These are phyloP conservation scores for Notocelia uddmanniana DNA, from an alignment of 2,888 invertebrate genomes.

Conservation along the genomic window DNA sequence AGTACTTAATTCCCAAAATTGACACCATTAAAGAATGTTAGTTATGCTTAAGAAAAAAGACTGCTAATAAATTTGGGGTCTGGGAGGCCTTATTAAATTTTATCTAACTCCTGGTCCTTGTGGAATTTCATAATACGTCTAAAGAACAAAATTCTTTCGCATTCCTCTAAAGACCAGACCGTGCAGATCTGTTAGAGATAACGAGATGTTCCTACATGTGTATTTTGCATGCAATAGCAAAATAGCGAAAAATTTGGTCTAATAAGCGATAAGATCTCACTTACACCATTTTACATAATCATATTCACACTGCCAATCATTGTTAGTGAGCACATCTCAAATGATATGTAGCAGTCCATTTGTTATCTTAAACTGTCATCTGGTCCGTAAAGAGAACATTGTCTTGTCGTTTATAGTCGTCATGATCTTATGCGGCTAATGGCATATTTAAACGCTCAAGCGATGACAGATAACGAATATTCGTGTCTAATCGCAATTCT, in stretches of 20 bases:
- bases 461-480: constrained; percentile 19
- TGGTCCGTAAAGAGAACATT: constrained; percentile 14
- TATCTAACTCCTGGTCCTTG: too few species aligned
- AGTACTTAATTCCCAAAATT: background rate
- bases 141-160: too few species aligned
- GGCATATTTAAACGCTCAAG: constrained; percentile 21
- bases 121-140: too few species aligned
- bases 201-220: too few species aligned
- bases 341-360: constrained; percentile 2
- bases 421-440: constrained; percentile 20
- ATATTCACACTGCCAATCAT: constrained; percentile 14
- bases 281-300: constrained; percentile 11
- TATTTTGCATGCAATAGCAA: too few species aligned
- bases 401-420: constrained; percentile 20
- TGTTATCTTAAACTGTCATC: constrained; percentile 16
- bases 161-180: too few species aligned
- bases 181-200: too few species aligned
- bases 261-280: background rate
- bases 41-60: too few species aligned
- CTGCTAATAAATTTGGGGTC: too few species aligned
- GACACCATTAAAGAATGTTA: background rate
- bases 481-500: constrained; percentile 24
- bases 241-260: too few species aligned
- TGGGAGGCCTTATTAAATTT: too few species aligned
- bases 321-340: constrained; percentile 10